These are phyloP conservation scores for Homarus gammarus DNA, from an alignment of 2,888 invertebrate genomes.

Conservation along the genomic window DNA sequence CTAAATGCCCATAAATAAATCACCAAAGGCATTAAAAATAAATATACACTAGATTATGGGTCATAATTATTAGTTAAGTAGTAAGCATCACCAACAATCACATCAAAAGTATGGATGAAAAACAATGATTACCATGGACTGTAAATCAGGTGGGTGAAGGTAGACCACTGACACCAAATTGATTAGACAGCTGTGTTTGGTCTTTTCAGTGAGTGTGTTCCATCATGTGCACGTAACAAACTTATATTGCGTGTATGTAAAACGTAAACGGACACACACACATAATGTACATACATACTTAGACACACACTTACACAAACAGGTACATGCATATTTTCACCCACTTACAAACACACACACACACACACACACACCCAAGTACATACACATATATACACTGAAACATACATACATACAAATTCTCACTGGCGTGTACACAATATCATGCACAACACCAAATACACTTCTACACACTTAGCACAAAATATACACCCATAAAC, in stretches of 20 bases:
- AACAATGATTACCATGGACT: neutral
- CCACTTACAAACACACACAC: neutral
- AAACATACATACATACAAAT: constrained; percentile 11
- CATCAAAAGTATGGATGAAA: neutral
- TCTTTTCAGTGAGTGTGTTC: no score
- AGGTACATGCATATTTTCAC: neutral
- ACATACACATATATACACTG: constrained; percentile 10
- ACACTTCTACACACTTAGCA: constrained; percentile 17
- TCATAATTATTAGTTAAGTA: neutral
- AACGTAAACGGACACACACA: neutral
- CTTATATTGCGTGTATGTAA: no score
- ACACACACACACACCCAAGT: neutral
- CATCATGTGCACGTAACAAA: no score
- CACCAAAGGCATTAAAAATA: neutral
- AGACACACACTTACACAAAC: neutral
- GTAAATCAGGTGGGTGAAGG: no score
- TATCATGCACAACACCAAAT: neutral
- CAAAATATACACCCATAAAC: constrained; percentile 10
- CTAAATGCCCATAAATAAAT: neutral
- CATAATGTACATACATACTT: neutral
- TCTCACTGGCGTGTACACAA: neutral
- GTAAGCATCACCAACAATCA: neutral
- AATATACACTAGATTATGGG: neutral
- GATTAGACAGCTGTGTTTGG: no score
- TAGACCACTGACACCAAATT: no score